Conservation (phyloP, 92 coral and sea anemone genomes). For the Parazoanthus swiftii region DNA sequence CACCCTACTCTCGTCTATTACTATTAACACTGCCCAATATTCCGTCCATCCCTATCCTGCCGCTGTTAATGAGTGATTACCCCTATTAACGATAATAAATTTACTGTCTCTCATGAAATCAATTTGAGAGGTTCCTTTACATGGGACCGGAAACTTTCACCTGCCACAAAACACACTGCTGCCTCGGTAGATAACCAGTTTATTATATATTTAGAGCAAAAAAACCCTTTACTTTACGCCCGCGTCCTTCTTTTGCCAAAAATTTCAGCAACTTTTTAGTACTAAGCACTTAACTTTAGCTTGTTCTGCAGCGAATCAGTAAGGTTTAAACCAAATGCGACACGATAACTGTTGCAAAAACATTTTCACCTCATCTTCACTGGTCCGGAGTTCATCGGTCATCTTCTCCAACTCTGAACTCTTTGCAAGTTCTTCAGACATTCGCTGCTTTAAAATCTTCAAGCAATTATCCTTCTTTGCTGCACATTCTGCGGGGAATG, state of each 20-base stretch:
- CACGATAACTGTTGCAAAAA: background rate
- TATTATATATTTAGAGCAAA: too few species aligned
- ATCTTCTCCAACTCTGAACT: constrained; percentile 9
- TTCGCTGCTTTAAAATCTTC: constrained; percentile 22
- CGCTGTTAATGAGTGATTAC: too few species aligned
- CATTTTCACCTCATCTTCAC: constrained; percentile 27
- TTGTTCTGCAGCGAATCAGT: too few species aligned
- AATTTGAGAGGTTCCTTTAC: background rate
- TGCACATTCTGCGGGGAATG: background rate
- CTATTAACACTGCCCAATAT: too few species aligned
- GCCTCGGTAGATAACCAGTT: too few species aligned
- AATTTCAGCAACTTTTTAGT: too few species aligned
- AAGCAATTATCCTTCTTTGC: constrained; percentile 17
- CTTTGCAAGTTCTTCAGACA: constrained; percentile 23
- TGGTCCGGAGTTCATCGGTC: constrained; percentile 1
- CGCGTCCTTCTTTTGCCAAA: too few species aligned
- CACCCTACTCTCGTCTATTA: too few species aligned
- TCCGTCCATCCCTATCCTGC: too few species aligned
- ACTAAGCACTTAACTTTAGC: background rate
- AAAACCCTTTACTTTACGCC: too few species aligned
- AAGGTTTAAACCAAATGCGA: background rate
- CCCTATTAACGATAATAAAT: too few species aligned
- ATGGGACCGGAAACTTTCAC: background rate
- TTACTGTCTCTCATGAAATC: background rate
- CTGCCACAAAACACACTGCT: too few species aligned